Conservation (phyloP, 1,140 invertebrate species). For the Mesaphorura yosii region DNA sequence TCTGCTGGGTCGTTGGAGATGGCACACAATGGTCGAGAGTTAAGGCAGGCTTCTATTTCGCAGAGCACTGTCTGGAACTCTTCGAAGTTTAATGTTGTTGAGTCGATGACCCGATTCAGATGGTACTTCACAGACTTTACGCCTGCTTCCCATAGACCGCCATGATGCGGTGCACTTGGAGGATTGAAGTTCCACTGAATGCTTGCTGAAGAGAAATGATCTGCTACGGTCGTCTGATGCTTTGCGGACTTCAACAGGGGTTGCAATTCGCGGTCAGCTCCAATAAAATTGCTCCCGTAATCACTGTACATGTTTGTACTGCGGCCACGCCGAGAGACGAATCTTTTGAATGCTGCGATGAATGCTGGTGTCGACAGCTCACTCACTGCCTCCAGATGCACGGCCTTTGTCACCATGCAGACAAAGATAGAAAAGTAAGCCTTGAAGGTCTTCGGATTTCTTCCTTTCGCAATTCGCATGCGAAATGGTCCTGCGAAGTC, state of each 20-base stretch:
- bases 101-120: constrained; percentile 26
- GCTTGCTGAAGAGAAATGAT: constrained; percentile 1
- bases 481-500: constrained; percentile 34
- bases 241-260: not conserved
- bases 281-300: constrained; percentile 31
- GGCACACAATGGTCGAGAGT: constrained; percentile 31
- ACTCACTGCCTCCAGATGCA: constrained; percentile 31
- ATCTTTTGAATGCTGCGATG: constrained; percentile 28
- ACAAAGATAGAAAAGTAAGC: constrained; percentile 31
- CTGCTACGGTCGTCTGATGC: constrained; percentile 10
- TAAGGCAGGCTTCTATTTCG: constrained; percentile 32
- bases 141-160: constrained; percentile 34
- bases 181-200: constrained; percentile 34
- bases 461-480: not conserved
- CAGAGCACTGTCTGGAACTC: constrained; percentile 31
- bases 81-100: constrained; percentile 27
- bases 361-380: constrained; percentile 26
- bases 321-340: constrained; percentile 29
- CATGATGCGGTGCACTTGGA: constrained; percentile 33
- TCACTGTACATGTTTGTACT: constrained; percentile 28
- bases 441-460: constrained; percentile 38
- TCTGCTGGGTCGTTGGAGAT: constrained; percentile 32
- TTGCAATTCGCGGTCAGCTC: not conserved
- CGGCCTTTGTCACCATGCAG: constrained; percentile 27
- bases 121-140: constrained; percentile 34